Evolutionary conservation across 2,888 invertebrate species (phyloP).

Genomic region (Euphydryas editha): DNA sequence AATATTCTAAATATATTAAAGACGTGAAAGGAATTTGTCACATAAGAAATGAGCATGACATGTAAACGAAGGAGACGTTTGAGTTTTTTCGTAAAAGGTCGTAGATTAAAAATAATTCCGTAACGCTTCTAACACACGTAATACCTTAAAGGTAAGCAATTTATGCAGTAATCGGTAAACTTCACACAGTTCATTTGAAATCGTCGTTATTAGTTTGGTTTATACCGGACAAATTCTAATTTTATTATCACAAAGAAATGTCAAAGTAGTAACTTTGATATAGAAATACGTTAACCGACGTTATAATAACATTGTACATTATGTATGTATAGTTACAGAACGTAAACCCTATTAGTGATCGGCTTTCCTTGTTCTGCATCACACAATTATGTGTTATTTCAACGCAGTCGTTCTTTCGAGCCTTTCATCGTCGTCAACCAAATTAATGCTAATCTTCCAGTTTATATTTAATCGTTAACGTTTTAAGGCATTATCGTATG

Average conservation of each 20-base stretch:
- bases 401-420: no score
- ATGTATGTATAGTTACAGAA: neutral
- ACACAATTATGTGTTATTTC: no score
- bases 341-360: neutral
- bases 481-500: no score
- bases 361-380: no score
- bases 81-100: neutral
- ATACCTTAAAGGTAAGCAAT: constrained; percentile 2
- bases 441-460: no score
- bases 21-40: constrained; percentile 7
- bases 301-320: neutral
- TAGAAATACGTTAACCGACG: neutral
- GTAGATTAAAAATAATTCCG: constrained; percentile 3
- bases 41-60: constrained; percentile 2
- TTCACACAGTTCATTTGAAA: constrained; percentile 1
- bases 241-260: neutral
- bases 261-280: neutral
- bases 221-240: no score
- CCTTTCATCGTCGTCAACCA: no score
- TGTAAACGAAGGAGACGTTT: constrained; percentile 1
- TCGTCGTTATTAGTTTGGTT: neutral
- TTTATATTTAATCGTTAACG: no score
- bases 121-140: constrained; percentile 1
- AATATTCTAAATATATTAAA: constrained; percentile 6
- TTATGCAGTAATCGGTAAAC: constrained; percentile 1